phyloP scores from a whole-genome alignment of 2,888 invertebrate species.

The Trichacis sp. region DNA sequence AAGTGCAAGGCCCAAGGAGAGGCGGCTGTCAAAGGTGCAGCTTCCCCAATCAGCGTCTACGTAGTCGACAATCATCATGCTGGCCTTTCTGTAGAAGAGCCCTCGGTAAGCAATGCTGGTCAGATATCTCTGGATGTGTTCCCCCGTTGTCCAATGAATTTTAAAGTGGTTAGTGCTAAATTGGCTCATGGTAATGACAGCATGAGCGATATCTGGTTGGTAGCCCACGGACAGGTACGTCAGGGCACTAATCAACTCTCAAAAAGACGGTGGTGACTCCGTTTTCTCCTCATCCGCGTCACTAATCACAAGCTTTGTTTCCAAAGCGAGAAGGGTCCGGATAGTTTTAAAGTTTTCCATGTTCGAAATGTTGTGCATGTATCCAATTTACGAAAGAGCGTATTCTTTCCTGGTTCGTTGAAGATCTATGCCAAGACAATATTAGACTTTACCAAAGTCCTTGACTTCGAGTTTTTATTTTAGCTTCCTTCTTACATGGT shows the following conservation, averaged over 20 bases:
- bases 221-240: slow-evolving; percentile 17
- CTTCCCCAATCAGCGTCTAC: slow-evolving; percentile 27
- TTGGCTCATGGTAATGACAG: not conserved
- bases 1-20: slow-evolving; percentile 15
- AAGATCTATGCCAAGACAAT: slow-evolving; percentile 33
- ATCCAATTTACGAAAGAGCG: slow-evolving; percentile 20
- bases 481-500: slow-evolving; percentile 4
- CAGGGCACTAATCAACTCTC: slow-evolving; percentile 11
- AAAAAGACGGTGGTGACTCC: not conserved
- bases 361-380: slow-evolving; percentile 18
- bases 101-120: slow-evolving; percentile 9
- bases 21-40: slow-evolving; percentile 12
- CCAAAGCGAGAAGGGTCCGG: slow-evolving; percentile 20
- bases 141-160: slow-evolving; percentile 23
- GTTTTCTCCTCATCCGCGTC: not conserved
- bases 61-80: not conserved
- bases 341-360: slow-evolving; percentile 32
- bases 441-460: slow-evolving; percentile 12
- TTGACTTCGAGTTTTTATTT: slow-evolving; percentile 20
- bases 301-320: not conserved
- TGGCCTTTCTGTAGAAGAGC: not conserved
- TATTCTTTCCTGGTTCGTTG: not conserved
- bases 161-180: slow-evolving; percentile 1
- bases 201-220: slow-evolving; percentile 3
- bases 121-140: slow-evolving; percentile 20